Percentiles rank a stretch among this genome's conserved stretches.
Evolutionary conservation across 2,797 vertebrate species (phyloP).

Genomic region (Petrocephalus schoutedeni): DNA sequence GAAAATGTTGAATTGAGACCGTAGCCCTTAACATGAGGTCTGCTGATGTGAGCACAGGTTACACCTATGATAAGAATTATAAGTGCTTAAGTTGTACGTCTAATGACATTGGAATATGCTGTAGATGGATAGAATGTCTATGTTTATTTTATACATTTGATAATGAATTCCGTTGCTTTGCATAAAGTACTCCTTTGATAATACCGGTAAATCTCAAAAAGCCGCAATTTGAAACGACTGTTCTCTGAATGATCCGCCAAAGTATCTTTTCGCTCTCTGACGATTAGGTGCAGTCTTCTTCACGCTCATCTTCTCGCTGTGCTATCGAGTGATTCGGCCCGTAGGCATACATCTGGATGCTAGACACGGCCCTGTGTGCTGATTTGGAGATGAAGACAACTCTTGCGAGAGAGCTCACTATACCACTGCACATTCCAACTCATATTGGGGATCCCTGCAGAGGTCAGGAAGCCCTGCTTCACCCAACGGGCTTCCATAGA

Average conservation of each 20-base stretch:
- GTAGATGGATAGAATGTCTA: not conserved
- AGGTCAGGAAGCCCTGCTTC: not conserved
- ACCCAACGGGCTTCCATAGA: not conserved
- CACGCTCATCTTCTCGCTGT: not conserved
- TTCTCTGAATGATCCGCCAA: not conserved
- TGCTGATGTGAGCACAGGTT: not conserved
- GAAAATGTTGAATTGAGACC: constrained; percentile 25
- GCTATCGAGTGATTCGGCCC: not conserved
- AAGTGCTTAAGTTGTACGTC: not conserved
- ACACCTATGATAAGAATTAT: not conserved
- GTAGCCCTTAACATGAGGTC: not conserved
- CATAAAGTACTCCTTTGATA: not conserved
- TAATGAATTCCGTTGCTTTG: not conserved
- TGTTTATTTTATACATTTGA: not conserved
- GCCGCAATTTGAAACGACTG: not conserved
- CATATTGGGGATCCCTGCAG: not conserved
- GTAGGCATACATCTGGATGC: not conserved
- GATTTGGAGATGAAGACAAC: not conserved
- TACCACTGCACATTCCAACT: not conserved
- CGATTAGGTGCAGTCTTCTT: not conserved
- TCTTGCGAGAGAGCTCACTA: not conserved
- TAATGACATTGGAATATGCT: not conserved
- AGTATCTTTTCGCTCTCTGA: not conserved
- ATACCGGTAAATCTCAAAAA: not conserved
- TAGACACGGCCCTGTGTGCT: not conserved